phyloP scores from a whole-genome alignment of 2,888 invertebrate species.

The Drosophila flavopinicola region DNA sequence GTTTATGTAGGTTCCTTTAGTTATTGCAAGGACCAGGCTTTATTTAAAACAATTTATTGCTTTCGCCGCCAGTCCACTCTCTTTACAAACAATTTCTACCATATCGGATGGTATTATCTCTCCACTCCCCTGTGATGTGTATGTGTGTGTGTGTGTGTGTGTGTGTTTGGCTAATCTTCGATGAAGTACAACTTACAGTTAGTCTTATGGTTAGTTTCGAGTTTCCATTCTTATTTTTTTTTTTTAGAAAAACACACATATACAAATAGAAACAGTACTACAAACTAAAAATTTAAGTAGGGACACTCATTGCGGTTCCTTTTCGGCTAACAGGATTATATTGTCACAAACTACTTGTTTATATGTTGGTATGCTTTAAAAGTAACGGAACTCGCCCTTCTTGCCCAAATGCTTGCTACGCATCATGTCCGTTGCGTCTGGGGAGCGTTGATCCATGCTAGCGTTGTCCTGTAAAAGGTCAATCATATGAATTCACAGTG shows the following conservation, averaged over 20 bases:
- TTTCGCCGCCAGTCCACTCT: slow-evolving; percentile 43
- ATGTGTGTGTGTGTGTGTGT: slow-evolving; percentile 16
- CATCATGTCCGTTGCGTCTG: slow-evolving; percentile 92
- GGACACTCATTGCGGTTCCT: slow-evolving; percentile 9
- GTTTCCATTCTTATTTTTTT: slow-evolving; percentile 36
- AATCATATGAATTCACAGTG: not conserved
- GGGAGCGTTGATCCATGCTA: slow-evolving; percentile 84
- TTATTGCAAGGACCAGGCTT: slow-evolving; percentile 65
- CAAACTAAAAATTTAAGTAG: slow-evolving; percentile 26
- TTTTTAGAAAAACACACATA: slow-evolving; percentile 31
- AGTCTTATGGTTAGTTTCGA: slow-evolving; percentile 66
- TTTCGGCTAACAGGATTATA: slow-evolving; percentile 2
- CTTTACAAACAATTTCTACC: slow-evolving; percentile 35
- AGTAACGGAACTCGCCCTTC: slow-evolving; percentile 97
- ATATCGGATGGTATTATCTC: slow-evolving; percentile 10
- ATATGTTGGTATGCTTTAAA: slow-evolving; percentile 85
- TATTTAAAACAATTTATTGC: slow-evolving; percentile 73
- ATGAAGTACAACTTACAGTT: slow-evolving; percentile 67
- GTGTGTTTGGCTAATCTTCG: slow-evolving; percentile 46
- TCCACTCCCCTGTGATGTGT: slow-evolving; percentile 31
- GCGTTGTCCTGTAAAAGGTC: slow-evolving; percentile 57
- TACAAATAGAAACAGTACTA: slow-evolving; percentile 48
- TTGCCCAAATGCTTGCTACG: slow-evolving; percentile 95
- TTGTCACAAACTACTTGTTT: slow-evolving; percentile 20
- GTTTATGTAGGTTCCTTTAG: slow-evolving; percentile 56